Percentiles rank a stretch among this genome's conserved stretches.
Evolutionary conservation across 2,113 vertebrate genomes (phyloP).

Genomic region (Lepus timidus): DNA sequence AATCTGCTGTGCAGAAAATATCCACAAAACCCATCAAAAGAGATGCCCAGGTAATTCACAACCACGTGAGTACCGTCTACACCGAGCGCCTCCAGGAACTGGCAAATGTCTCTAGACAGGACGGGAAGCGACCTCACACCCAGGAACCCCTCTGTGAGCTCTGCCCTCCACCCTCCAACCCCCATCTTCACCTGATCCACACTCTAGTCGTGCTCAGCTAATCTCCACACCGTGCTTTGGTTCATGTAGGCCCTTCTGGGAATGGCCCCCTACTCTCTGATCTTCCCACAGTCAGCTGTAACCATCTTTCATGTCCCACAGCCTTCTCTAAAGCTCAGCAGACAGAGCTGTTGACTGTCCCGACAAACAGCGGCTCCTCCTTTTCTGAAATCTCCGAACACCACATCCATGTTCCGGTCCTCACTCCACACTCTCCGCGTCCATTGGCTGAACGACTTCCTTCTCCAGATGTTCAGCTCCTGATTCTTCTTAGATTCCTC

Average conservation of each 20-base stretch:
- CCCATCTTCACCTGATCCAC: neutral
- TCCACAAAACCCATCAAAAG: neutral
- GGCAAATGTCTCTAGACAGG: neutral
- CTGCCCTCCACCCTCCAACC: neutral
- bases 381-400: neutral
- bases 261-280: neutral
- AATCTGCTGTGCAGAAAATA: conserved; percentile 19
- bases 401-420: neutral
- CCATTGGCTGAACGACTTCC: neutral
- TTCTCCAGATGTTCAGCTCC: neutral
- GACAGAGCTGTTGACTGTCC: accelerated
- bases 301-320: neutral
- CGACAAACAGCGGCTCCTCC: too few relatives aligned
- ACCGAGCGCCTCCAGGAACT: neutral
- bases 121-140: neutral
- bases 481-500: neutral
- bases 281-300: neutral
- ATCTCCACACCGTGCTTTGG: neutral
- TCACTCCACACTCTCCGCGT: too few relatives aligned
- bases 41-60: neutral
- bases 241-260: neutral
- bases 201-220: neutral
- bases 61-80: neutral
- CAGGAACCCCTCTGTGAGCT: neutral
- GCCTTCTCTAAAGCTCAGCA: conserved; percentile 1